Percentiles rank a stretch among this genome's conserved stretches.
These are phyloP conservation scores for Platanista minor DNA, from an alignment of 2,113 vertebrate species.

Conservation along the genomic window DNA sequence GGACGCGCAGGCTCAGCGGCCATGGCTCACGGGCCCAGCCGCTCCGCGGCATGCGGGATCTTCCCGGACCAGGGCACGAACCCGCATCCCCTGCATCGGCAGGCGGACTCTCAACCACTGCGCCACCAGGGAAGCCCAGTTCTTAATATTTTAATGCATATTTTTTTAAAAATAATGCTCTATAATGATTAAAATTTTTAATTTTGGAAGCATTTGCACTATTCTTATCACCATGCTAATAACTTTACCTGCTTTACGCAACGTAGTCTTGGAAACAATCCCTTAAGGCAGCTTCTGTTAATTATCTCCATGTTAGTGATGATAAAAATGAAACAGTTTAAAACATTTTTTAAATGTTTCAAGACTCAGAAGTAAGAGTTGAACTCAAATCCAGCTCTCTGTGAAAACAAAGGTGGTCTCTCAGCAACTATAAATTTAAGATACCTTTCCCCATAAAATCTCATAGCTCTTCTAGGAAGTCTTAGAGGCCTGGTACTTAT, in stretches of 20 bases:
- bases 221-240: background rate
- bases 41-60: no score
- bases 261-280: background rate
- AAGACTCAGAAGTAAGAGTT: background rate
- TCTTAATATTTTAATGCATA: background rate
- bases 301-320: background rate
- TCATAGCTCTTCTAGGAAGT: background rate
- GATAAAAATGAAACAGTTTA: background rate
- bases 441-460: background rate
- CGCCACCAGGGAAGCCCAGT: no score
- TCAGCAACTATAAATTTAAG: background rate
- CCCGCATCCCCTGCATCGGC: no score
- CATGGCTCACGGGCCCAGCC: no score
- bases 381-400: background rate
- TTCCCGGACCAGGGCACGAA: no score
- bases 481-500: background rate
- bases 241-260: background rate
- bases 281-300: background rate
- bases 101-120: no score
- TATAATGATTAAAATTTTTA: background rate
- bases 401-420: background rate
- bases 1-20: no score
- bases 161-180: background rate
- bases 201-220: background rate
- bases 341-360: background rate